Base-by-base conservation (phyloP, 1,140 invertebrate species). In the Zaprionus tsacasi region DNA sequence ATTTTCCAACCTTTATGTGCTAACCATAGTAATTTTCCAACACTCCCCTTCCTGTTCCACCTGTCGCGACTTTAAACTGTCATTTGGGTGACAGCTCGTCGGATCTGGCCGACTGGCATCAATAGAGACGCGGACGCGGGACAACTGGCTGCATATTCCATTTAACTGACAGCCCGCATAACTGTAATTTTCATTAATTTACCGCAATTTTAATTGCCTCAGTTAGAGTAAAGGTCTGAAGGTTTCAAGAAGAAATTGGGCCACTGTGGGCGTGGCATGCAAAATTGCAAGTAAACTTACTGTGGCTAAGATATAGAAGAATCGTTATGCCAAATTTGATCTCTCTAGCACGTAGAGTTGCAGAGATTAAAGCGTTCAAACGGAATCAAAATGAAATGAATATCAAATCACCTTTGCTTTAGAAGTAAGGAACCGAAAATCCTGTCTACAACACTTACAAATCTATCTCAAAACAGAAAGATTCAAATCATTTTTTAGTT, bases 1-100 rank as follows among this genome's bases (percentile, higher is more conserved):
- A 88, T 88, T 88, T 87, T 68, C 83, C 83, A 89, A 69, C 85
- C 74, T 89, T 88, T 85, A 83, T 89, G 85, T 78, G 85, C 59
- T 73, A 76, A 88, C 85, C 83, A 89, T 85, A 81, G 85, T 78
- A 83, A 88, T 88, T 89, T 89, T 60, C 45, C 15, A 1, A 17
- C 38, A 50, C 35, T 55, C 60, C 30, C 30, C 30, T 7, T 0
- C 30, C 30, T 6, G 7, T 3, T 33, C 30, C 5, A 33, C 30
- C 30, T 33, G 30, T 33, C 1, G 38, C 21, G 21, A 63, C 35
- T 76, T 48, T 74, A 58, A 65, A 75, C 56, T 64, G 68, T 59
- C 68, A 58, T 52, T 57, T 52, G 55, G 45, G 27, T 70, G 68
- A 40, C 58, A 12, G 48, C n/a, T 54, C 30, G 17, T 21, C 7